phyloP scores from a whole-genome alignment of 2,113 vertebrate genomes.

The Ancistrus triradiatus region DNA sequence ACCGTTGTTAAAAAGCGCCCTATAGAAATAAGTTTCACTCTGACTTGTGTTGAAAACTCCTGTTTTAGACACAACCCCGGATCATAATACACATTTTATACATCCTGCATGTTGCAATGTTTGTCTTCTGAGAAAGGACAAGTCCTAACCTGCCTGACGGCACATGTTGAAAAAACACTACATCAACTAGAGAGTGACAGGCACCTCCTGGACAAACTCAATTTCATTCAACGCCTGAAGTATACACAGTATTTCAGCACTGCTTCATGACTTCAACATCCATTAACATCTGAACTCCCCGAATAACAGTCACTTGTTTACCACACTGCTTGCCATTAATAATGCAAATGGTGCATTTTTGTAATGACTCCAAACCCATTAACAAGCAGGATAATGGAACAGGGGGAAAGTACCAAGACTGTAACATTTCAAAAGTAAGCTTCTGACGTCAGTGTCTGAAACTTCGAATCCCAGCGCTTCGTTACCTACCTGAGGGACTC shows the following conservation, averaged over 20 bases:
- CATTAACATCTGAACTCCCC: not conserved
- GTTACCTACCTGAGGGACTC: constrained; percentile 23
- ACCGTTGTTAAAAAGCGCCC: too few relatives aligned
- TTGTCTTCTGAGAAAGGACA: not conserved
- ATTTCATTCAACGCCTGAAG: not conserved
- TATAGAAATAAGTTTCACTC: too few relatives aligned
- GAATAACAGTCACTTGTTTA: not conserved
- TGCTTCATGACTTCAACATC: not conserved
- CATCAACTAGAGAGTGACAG: not conserved
- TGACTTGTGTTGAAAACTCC: too few relatives aligned
- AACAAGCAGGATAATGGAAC: constrained; percentile 8
- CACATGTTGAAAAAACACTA: not conserved
- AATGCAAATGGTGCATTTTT: too few relatives aligned
- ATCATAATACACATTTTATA: too few relatives aligned
- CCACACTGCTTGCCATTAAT: not conserved
- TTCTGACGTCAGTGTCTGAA: constrained; percentile 23
- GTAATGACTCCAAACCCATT: not conserved
- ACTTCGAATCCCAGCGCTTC: constrained; percentile 5
- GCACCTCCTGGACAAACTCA: not conserved
- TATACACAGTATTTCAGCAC: not conserved
- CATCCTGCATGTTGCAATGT: not conserved
- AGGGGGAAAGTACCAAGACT: constrained; percentile 14
- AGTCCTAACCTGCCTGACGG: not conserved
- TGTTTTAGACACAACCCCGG: too few relatives aligned
- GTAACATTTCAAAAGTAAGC: constrained; percentile 8